Base-by-base conservation (phyloP, 2,888 invertebrate species). In the Hirtodrosophila confusa region DNA sequence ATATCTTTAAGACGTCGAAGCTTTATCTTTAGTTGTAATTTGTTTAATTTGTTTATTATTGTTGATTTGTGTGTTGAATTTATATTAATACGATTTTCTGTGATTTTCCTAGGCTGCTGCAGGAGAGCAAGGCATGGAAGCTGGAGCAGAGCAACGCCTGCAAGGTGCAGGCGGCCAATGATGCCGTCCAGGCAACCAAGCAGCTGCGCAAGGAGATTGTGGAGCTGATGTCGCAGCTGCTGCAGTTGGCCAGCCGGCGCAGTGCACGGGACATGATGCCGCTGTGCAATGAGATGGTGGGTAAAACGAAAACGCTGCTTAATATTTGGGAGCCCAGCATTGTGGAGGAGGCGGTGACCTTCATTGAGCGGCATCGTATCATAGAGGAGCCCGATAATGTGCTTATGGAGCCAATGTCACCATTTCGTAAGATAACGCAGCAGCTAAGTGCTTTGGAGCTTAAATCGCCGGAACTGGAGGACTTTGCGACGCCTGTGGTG, bases 261-360 rank as follows among this genome's bases (percentile, higher is more conserved):
- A 94, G 95, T 89, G 94, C 95, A 0, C 93, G 93, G 57, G 95
- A 95, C 33, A 95, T 95, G 95, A 92, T 95, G 84, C 94, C 95
- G 3, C 93, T 95, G 67, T 95, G 95, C 85, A 95, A 95, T 80
- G 95, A 95, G 80, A 95, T 95, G 95, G 94, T 95, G 61, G 93
- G 93, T 31, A 96, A 96, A 93, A 95, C 97, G 0, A 93, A 95
- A 69, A 95, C 95, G 50, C 92, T 98, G 57, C 92, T 97, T 3
- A 94, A 95, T 49, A 93, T 97, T 2, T 98, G 97, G 96, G 97
- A 97, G 89, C 95, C 96, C 0, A 94, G 94, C 7, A 92, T 97
- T 36, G 95, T 98, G 0, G 97, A 97, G 89, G 97, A 97, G 89
- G 96, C 97, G 0, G 93, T 98, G 43, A 94, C 95, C 8, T 96